These are phyloP conservation scores for Lasioglossum baleicum DNA, from an alignment of 1,140 invertebrate genomes.

Conservation along the genomic window DNA sequence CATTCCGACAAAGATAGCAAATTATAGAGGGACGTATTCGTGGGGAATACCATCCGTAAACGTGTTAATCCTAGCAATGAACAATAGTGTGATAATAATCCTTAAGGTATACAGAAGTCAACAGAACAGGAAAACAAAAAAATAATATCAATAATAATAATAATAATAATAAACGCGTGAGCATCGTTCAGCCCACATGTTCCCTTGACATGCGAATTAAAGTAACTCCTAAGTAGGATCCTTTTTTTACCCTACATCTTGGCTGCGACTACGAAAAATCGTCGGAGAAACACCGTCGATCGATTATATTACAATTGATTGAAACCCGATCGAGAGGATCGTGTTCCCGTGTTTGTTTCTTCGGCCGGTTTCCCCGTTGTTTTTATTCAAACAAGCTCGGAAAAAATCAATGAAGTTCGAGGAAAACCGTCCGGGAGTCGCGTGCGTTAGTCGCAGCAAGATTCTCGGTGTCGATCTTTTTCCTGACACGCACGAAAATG, in stretches of 20 bases:
- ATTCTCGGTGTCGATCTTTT: constrained; percentile 22
- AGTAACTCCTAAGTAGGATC: constrained; percentile 37
- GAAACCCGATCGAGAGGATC: constrained; percentile 38
- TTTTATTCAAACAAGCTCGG: not conserved
- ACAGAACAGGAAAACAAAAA: constrained; percentile 42
- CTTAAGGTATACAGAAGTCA: constrained; percentile 36
- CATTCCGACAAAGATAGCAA: constrained; percentile 20
- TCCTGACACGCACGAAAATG: constrained; percentile 46
- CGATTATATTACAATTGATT: constrained; percentile 43
- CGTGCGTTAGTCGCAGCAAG: constrained; percentile 39
- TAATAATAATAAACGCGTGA: constrained; percentile 39
- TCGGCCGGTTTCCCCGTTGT: not conserved
- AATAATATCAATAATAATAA: constrained; percentile 16
- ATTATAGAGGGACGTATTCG: constrained; percentile 3
- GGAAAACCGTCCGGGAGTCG: constrained; percentile 2
- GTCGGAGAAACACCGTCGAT: constrained; percentile 29
- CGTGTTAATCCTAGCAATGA: constrained; percentile 22
- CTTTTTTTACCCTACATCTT: constrained; percentile 31
- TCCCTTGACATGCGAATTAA: constrained; percentile 35
- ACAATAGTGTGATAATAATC: constrained; percentile 47
- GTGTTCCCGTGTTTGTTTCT: constrained; percentile 8
- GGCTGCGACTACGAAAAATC: constrained; percentile 23
- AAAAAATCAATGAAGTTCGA: not conserved
- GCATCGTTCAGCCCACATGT: constrained; percentile 22
- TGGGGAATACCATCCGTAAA: constrained; percentile 39